These are phyloP conservation scores for Pteromalus puparum DNA, from an alignment of 1,140 invertebrate species.

Conservation along the genomic window DNA sequence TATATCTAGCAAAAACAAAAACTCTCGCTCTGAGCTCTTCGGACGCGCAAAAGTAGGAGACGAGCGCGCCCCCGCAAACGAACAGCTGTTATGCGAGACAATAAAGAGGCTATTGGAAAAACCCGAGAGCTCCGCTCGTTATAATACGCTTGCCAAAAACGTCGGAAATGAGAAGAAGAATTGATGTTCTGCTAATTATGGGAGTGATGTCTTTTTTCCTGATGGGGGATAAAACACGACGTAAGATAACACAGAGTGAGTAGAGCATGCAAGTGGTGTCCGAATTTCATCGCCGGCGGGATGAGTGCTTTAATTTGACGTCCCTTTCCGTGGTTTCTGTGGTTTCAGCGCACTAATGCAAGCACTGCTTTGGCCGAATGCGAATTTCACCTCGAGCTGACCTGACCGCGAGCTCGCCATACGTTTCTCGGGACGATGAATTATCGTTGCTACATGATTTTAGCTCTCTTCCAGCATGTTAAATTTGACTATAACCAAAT, in stretches of 20 bases:
- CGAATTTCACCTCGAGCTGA: neutral
- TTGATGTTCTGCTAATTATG: too few relatives aligned
- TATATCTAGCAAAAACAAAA: conserved; percentile 49
- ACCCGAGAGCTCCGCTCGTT: too few relatives aligned
- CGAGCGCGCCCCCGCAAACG: neutral
- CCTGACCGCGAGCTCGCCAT: too few relatives aligned
- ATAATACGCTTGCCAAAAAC: too few relatives aligned
- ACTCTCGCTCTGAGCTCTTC: neutral
- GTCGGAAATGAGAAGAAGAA: too few relatives aligned
- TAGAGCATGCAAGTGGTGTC: neutral
- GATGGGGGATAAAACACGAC: too few relatives aligned
- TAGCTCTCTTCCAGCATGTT: too few relatives aligned
- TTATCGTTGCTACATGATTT: neutral
- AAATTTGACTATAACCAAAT: too few relatives aligned
- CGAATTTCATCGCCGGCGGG: neutral
- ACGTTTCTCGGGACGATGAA: neutral
- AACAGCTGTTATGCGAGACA: neutral
- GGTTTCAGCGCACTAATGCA: neutral
- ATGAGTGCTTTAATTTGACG: neutral
- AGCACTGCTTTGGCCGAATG: too few relatives aligned
- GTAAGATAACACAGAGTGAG: too few relatives aligned
- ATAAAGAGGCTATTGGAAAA: neutral
- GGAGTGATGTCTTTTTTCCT: too few relatives aligned
- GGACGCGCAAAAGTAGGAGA: neutral
- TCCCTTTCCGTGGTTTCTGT: neutral